Percentiles rank a stretch among this genome's conserved stretches.
Conservation (phyloP, 2,888 invertebrate species). For the Dynastes tityus region DNA sequence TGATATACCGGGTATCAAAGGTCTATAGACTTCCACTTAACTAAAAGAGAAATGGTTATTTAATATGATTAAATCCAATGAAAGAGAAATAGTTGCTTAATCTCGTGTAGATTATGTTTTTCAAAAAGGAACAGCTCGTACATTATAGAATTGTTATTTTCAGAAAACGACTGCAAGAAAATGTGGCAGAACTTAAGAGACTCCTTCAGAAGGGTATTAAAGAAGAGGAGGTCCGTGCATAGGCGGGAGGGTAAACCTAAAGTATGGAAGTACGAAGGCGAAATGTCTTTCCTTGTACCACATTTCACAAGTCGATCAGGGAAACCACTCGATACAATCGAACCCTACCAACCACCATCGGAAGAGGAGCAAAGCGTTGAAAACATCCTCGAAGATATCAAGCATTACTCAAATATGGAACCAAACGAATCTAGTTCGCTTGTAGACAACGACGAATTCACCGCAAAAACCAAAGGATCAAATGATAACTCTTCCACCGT, state of each 20-base stretch:
- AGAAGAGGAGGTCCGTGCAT: not conserved
- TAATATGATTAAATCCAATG: too few species aligned
- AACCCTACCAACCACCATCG: not conserved
- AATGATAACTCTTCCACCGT: not conserved
- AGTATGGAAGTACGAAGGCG: conserved; percentile 7
- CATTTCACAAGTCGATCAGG: not conserved
- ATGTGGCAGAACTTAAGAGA: conserved; percentile 12
- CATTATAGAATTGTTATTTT: not conserved
- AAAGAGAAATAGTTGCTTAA: too few species aligned
- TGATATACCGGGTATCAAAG: too few species aligned
- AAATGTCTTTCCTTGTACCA: conserved; percentile 1
- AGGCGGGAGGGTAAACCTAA: not conserved
- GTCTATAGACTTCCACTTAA: too few species aligned
- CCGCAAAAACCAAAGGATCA: not conserved
- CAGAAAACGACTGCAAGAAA: conserved; percentile 16
- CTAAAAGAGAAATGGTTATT: too few species aligned
- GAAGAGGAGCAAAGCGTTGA: conserved; percentile 10
- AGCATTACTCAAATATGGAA: not conserved
- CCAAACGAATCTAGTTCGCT: not conserved
- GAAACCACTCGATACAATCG: not conserved
- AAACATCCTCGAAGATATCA: not conserved
- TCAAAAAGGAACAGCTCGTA: too few species aligned
- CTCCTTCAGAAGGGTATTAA: conserved; percentile 12
- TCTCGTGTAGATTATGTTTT: too few species aligned
- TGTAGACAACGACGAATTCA: not conserved